Evolutionary conservation across 2,888 invertebrate species (phyloP), one percentile per base, ranked within the genome.

Genomic region (Ophioninae sp.): DNA sequence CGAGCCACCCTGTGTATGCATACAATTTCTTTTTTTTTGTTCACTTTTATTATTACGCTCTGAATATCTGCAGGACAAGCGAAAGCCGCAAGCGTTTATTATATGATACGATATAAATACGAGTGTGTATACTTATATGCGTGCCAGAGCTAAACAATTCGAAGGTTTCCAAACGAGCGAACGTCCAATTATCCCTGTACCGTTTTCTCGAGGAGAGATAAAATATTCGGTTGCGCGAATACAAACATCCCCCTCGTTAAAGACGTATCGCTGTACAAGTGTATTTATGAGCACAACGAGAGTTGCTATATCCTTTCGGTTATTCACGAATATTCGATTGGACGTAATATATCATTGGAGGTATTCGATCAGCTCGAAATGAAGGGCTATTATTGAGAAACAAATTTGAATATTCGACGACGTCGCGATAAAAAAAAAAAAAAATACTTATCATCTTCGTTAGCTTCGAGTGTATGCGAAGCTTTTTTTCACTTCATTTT

Each of bases 111-210:
- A 61, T 72, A 64, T 20, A 39, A 41, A 20, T 41, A 41, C 20
- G 7, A 3, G 10, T 67, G 56, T 73, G 61, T 50, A 59, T 59
- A 59, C 21, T 21, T 59, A 59, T 59, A 59, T 59, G 21, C 59
- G 59, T 7, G 41, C 64, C 64, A 21, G 65, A 65, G 79, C 75
- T 72, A 83, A 83, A 79, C 82, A 83, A 76, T 77, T 80, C 80
- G 80, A 68, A 80, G 67, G 61, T 69, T 77, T 57, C 30, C 62
- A 69, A 82, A 78, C 68, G 76, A 76, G 50, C 50, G 72, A 75
- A 68, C 41, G 62, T 79, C 73, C 83, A 83, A 83, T 83, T 83
- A 83, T 64, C 67, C 41, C 57, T 57, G 70, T 39, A 56, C 17
- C 68, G 67, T 77, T 62, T 73, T 70, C 68, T 41, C 64, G 37